Percentiles rank a stretch among this genome's conserved stretches.
Evolutionary conservation across 2,797 vertebrate species (phyloP).

Genomic region (Antennarius maculatus): DNA sequence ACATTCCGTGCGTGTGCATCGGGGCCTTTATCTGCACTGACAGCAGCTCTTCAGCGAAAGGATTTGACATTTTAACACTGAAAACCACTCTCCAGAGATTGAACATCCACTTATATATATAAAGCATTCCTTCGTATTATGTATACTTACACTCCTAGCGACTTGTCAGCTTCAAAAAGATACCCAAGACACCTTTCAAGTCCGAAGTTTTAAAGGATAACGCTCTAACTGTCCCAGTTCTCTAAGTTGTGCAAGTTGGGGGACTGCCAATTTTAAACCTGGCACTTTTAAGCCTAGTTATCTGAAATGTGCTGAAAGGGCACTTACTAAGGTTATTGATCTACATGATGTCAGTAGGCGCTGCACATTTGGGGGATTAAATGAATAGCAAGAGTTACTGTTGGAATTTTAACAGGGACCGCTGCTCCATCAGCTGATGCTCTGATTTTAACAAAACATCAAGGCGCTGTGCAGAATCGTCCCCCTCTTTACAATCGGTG

Average conservation of each 20-base stretch:
- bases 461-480: neutral
- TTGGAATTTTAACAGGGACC: neutral
- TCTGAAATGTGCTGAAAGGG: slow-evolving; percentile 27
- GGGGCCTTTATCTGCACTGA: slow-evolving; percentile 12
- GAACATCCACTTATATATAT: neutral
- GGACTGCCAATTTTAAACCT: slow-evolving; percentile 21
- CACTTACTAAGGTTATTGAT: slow-evolving; percentile 19
- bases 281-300: slow-evolving; percentile 3
- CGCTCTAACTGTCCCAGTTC: too few species aligned
- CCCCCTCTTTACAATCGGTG: neutral
- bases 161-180: neutral
- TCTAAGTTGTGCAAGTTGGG: slow-evolving; percentile 6
- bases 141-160: neutral
- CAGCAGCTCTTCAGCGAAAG: neutral
- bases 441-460: neutral
- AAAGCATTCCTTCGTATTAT: neutral
- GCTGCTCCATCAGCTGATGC: neutral
- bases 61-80: neutral
- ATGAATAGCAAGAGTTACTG: neutral
- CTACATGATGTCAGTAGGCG: neutral
- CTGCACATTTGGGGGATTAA: slow-evolving; percentile 14
- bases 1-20: slow-evolving; percentile 9
- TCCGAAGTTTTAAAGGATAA: neutral
- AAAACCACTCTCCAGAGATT: slow-evolving; percentile 1
- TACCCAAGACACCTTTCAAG: neutral